Conservation (phyloP, 2,888 invertebrate genomes). For the Neocrepidodera transversa region DNA sequence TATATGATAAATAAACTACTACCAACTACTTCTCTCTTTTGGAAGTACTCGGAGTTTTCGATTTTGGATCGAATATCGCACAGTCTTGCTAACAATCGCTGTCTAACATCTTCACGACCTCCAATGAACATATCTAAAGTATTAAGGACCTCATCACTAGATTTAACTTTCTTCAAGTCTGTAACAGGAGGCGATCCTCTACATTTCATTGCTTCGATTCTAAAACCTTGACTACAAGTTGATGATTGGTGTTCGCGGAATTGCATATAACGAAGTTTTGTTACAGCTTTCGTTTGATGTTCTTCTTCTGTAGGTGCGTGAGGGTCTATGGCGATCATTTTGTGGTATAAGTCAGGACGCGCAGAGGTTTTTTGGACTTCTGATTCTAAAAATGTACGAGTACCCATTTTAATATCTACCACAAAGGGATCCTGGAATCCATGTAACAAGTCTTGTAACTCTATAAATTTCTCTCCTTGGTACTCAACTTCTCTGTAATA, state of each 20-base stretch:
- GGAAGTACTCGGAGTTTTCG: slow-evolving; percentile 85
- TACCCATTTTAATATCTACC: slow-evolving; percentile 98
- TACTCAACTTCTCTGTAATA: slow-evolving; percentile 85
- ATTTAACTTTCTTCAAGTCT: slow-evolving; percentile 87
- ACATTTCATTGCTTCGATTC: slow-evolving; percentile 94
- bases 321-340: slow-evolving; percentile 93
- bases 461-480: slow-evolving; percentile 85
- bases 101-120: slow-evolving; percentile 69
- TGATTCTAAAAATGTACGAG: slow-evolving; percentile 92
- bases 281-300: slow-evolving; percentile 81
- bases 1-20: slow-evolving; percentile 94
- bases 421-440: slow-evolving; percentile 92
- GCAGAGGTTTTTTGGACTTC: slow-evolving; percentile 90
- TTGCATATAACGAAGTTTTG: slow-evolving; percentile 96
- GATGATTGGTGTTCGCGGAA: slow-evolving; percentile 94
- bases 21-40: slow-evolving; percentile 89
- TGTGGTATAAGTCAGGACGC: slow-evolving; percentile 88
- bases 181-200: slow-evolving; percentile 83
- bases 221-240: slow-evolving; percentile 90
- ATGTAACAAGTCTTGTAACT: slow-evolving; percentile 91
- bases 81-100: slow-evolving; percentile 75
- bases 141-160: slow-evolving; percentile 74
- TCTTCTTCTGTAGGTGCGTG: slow-evolving; percentile 86
- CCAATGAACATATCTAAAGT: slow-evolving; percentile 80
- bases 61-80: slow-evolving; percentile 79